Percentiles rank a stretch among this genome's conserved stretches.
phyloP scores from a whole-genome alignment of 1,140 invertebrate species.

The Mactra quadrangularis region DNA sequence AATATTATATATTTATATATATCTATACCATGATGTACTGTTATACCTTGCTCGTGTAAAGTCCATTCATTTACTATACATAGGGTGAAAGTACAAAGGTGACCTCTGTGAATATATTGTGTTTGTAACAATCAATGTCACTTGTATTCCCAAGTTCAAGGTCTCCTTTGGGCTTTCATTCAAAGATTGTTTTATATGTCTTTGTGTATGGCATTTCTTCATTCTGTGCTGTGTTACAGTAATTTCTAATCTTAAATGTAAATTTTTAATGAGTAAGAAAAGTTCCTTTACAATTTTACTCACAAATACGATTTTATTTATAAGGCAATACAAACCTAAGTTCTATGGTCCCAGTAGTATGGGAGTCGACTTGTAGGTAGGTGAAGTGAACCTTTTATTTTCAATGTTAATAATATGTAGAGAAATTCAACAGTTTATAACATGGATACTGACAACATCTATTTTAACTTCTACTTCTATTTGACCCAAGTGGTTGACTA shows the following conservation, averaged over 20 bases:
- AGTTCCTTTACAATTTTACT: constrained; percentile 44
- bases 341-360: constrained; percentile 55
- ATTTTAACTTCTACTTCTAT: no score
- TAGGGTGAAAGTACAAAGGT: no score
- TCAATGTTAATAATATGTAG: constrained; percentile 3
- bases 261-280: constrained; percentile 3
- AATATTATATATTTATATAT: constrained; percentile 35
- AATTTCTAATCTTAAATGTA: constrained; percentile 14
- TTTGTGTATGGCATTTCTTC: constrained; percentile 74
- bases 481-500: no score
- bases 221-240: constrained; percentile 67
- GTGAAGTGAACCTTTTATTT: constrained; percentile 43
- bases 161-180: no score
- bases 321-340: constrained; percentile 64
- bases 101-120: no score
- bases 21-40: not conserved
- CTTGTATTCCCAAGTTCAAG: no score
- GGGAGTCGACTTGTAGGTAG: constrained; percentile 57
- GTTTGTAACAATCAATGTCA: no score
- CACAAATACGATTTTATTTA: constrained; percentile 60
- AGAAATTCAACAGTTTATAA: no score
- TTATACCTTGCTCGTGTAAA: not conserved
- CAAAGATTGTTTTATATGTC: constrained; percentile 3
- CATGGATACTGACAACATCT: no score
- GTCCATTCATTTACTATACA: no score